These are phyloP conservation scores for Pseudomyrmex gracilis DNA, from an alignment of 1,140 invertebrate species.

Conservation along the genomic window DNA sequence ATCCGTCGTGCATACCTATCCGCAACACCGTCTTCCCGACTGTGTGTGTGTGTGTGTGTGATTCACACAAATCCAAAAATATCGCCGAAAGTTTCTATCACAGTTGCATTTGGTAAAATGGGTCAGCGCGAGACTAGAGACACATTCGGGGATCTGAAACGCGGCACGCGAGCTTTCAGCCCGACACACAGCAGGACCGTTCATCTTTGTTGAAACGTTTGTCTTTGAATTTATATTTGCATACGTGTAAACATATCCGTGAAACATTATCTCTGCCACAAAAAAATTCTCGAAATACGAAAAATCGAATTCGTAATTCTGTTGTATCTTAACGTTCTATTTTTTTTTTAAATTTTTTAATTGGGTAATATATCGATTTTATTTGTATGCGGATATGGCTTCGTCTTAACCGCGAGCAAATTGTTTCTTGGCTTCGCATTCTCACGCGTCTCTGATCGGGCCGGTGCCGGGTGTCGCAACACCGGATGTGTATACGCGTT, in stretches of 20 bases:
- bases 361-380: background rate
- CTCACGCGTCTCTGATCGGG: conserved; percentile 5
- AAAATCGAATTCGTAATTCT: background rate
- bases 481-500: conserved; percentile 2
- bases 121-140: conserved; percentile 26
- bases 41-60: background rate
- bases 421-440: background rate
- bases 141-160: background rate
- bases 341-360: too few species aligned
- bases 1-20: conserved; percentile 28
- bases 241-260: background rate
- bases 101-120: conserved; percentile 48
- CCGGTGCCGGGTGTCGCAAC: conserved; percentile 7
- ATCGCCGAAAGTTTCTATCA: conserved; percentile 59
- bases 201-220: background rate
- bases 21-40: conserved; percentile 4
- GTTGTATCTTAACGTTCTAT: background rate
- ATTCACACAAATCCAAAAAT: conserved; percentile 68
- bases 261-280: background rate
- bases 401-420: background rate
- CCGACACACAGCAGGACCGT: background rate
- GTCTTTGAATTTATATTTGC: too few species aligned
- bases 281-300: too few species aligned
- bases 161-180: conserved; percentile 9
- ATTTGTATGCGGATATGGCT: background rate